Evolutionary conservation across 2,113 vertebrate species (phyloP), one percentile per base, ranked within the genome.

Genomic region (Synodontis membranacea): DNA sequence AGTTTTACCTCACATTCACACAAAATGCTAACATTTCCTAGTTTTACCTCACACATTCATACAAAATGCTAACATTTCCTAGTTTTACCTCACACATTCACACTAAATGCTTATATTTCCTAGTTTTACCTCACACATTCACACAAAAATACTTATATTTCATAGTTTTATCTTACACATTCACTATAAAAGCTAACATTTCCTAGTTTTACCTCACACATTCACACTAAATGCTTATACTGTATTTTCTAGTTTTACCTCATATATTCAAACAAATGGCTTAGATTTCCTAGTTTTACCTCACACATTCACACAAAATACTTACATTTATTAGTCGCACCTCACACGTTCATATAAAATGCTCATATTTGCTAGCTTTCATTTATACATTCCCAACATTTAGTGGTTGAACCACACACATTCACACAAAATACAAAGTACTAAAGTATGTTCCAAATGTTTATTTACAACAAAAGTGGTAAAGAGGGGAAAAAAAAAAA

Each of bases 391-490:
- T 10, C 58, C 2, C 3, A 62, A 28, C 9, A 28, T n/a, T n/a
- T 28, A 62, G 28, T n/a, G 58, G 58, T 66, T 66, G 21, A 4
- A 39, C 37, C 37, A 1, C 25, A 64, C 54, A 79, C 64, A 25
- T 70, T 74, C 46, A 76, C 23, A 72, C 34, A 70, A 37, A 81
- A 50, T 46, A 17, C 78, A 79, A 83, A 89, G 50, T 87, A 92
- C 87, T 86, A 92, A 94, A 94, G 90, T 92, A 93, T 93, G 94
- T 92, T 93, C 89, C 92, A 92, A 86, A 93, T 92, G 91, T 96
- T 96, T 96, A 96, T 96, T 96, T 96, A 95, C 94, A 95, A 87
- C 85, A 94, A 92, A 92, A 91, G 92, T 91, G 91, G 89, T 93
- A n/a, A 34, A 21, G 31, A 21, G 19, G 28, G 11, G 4, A 0